phyloP scores from a whole-genome alignment of 2,888 invertebrate species.

The Perdita meconis region DNA sequence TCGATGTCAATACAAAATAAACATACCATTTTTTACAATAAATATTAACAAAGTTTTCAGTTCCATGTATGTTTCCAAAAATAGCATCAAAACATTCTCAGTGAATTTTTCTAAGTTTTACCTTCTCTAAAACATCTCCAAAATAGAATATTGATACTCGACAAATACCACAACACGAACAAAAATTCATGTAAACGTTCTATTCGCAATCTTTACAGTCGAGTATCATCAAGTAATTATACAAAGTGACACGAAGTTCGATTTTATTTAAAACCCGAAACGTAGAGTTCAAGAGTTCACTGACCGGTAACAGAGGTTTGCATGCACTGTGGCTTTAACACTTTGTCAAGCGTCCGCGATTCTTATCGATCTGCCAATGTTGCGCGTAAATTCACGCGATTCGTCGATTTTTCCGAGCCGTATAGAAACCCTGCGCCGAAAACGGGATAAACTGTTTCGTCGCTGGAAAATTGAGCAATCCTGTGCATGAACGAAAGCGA shows the following conservation, averaged over 20 bases:
- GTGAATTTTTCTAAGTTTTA: too few species aligned
- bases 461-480: slow-evolving; percentile 16
- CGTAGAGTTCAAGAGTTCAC: slow-evolving; percentile 32
- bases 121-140: too few species aligned
- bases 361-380: slow-evolving; percentile 31
- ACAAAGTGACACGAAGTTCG: not conserved
- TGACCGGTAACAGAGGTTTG: slow-evolving; percentile 26
- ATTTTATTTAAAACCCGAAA: not conserved
- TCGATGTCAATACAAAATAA: too few species aligned
- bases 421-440: slow-evolving; percentile 1
- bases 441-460: not conserved
- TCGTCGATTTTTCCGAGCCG: slow-evolving; percentile 9
- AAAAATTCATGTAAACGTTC: slow-evolving; percentile 1
- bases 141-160: not conserved
- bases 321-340: slow-evolving; percentile 24
- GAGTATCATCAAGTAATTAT: not conserved
- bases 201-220: not conserved
- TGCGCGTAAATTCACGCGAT: not conserved
- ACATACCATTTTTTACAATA: too few species aligned
- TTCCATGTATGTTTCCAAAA: too few species aligned
- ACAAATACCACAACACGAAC: not conserved
- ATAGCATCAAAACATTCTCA: too few species aligned
- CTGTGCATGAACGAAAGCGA: not conserved
- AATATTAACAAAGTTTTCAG: too few species aligned
- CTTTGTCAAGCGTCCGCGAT: slow-evolving; percentile 25